A percentile compares a stretch with the other conserved stretches of the same genome.
Conservation (phyloP, 2,113 vertebrate species). For the Barnardius zonarius region DNA sequence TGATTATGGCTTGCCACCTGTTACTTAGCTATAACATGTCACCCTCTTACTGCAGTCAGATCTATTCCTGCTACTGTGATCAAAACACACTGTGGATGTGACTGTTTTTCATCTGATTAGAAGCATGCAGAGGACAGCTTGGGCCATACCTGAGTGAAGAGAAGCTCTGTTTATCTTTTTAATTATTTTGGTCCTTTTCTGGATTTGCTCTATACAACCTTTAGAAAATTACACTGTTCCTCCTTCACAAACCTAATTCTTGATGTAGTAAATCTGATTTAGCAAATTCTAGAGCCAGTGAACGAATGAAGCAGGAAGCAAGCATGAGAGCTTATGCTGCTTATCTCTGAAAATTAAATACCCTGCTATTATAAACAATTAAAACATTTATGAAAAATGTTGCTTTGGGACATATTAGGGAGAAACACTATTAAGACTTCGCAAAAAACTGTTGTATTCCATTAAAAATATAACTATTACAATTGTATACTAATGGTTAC, state of each 20-base stretch:
- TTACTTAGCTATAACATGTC: neutral
- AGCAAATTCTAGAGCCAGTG: neutral
- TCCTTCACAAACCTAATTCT: neutral
- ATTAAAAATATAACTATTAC: slow-evolving; percentile 45
- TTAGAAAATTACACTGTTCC: neutral
- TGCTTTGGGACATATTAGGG: slow-evolving; percentile 27
- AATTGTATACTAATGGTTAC: slow-evolving; percentile 45
- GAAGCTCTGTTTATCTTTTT: neutral
- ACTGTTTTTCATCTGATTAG: neutral
- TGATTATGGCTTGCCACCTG: slow-evolving; percentile 57
- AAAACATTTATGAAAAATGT: slow-evolving; percentile 37
- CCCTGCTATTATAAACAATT: neutral
- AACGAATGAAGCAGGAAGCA: neutral
- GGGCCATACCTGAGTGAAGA: neutral
- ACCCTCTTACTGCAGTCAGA: neutral
- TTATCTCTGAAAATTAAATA: slow-evolving; percentile 40
- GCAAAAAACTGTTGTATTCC: slow-evolving; percentile 33
- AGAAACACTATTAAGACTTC: slow-evolving; percentile 23
- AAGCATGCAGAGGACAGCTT: neutral
- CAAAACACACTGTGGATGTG: neutral
- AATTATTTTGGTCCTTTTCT: neutral
- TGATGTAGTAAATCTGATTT: neutral
- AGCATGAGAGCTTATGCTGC: neutral
- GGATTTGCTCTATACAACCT: neutral
- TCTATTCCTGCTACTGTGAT: neutral